Base-by-base conservation (phyloP, 2,113 vertebrate species). In the Pelodiscus sinensis region DNA sequence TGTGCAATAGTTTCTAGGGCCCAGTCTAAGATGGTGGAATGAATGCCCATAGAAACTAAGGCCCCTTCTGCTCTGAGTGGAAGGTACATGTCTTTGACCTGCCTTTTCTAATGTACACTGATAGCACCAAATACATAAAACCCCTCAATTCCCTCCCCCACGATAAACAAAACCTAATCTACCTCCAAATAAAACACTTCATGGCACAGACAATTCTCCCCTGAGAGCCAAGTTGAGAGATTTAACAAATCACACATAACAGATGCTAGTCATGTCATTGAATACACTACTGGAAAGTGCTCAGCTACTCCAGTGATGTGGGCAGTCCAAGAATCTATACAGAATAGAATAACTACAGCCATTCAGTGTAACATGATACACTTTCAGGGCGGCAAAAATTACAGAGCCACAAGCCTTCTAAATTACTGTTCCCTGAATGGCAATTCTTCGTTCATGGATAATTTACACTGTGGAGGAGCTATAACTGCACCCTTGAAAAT, bases 161-260 rank as follows among this genome's bases (percentile, higher is more conserved):
- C 58, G 60, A 38, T 8, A 77, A 81, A 60, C 2, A 87, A 35
- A 58, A 57, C 25, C 8, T 83, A 87, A 31, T 5, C 3, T 3
- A 5, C 1, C 3, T n/a, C 93, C 27, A 19, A 82, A 44, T 6
- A 25, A 60, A 92, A 62, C 68, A 4, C 18, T 80, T 44, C 7
- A 3, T 11, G 5, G 27, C 54, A 3, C 3, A 2, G 24, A 15
- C 12, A 58, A 1, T 18, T 2, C 7, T 79, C 8, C 58, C 3
- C 44, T 8, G 77, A n/a, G 78, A 12, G 60, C 6, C 35, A 79
- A 13, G 1, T 68, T 44, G 6, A 51, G 38, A 85, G 2, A 2
- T n/a, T 4, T 25, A 75, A 75, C 38, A 75, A 75, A 75, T 19
- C 18, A 22, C 71, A 44, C 11, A 18, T 10, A 44, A 14, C 22